phyloP scores from a whole-genome alignment of 2,797 vertebrate genomes.

The Ammospiza maritima region DNA sequence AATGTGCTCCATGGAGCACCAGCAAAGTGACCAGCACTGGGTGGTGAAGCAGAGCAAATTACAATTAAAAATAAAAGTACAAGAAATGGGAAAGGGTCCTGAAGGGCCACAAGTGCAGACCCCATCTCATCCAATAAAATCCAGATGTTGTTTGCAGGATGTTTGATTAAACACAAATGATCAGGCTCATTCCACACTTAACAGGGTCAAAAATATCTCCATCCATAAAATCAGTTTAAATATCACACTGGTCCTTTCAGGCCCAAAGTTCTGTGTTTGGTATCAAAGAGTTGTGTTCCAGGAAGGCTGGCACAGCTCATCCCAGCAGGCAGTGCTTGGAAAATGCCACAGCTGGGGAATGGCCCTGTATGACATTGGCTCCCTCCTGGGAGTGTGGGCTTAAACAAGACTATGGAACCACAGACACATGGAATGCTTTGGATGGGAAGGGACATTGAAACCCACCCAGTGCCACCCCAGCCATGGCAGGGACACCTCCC shows the following conservation, averaged over 20 bases:
- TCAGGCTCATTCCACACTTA: neutral
- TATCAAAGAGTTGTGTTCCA: neutral
- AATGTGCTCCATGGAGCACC: neutral
- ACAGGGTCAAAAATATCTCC: neutral
- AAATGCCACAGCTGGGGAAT: neutral
- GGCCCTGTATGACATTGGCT: neutral
- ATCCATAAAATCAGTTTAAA: neutral
- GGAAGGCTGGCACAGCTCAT: neutral
- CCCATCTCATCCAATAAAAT: neutral
- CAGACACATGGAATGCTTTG: neutral
- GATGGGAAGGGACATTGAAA: neutral
- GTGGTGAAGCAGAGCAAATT: neutral
- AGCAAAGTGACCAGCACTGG: neutral
- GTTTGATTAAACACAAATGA: neutral
- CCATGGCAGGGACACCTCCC: neutral
- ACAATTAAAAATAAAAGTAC: neutral
- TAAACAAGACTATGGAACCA: neutral
- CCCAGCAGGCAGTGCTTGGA: neutral
- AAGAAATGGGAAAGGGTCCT: neutral
- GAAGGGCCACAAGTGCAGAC: neutral
- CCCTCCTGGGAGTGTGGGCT: neutral
- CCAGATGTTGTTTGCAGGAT: neutral
- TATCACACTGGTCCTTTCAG: neutral
- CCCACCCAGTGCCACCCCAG: accelerated
- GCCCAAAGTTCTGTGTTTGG: neutral